Conservation (phyloP, 92 coral and sea anemone genomes). For the Paramuricea clavata region DNA sequence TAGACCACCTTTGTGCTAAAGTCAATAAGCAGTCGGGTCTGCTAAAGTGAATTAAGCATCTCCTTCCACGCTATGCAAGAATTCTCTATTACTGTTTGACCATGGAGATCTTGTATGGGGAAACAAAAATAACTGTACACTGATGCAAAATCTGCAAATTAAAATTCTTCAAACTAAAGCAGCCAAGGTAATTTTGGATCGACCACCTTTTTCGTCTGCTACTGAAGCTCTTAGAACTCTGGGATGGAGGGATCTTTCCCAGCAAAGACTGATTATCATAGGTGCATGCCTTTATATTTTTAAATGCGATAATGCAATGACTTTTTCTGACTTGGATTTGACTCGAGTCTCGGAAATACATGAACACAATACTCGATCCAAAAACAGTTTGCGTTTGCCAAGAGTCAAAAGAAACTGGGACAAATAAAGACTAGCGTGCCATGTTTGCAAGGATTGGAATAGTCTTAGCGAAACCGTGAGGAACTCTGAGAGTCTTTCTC, state of each 20-base stretch:
- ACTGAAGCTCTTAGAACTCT: not conserved
- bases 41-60: too few species aligned
- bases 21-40: too few species aligned
- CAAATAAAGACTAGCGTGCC: not conserved
- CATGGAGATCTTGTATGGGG: not conserved
- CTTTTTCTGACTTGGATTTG: not conserved
- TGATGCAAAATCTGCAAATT: not conserved
- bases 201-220: not conserved
- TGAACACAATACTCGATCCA: not conserved
- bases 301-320: not conserved
- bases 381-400: not conserved
- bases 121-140: not conserved
- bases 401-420: slow-evolving; percentile 3
- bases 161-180: too few species aligned
- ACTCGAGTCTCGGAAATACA: not conserved
- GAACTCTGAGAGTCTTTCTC: not conserved
- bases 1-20: too few species aligned
- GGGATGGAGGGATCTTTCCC: not conserved
- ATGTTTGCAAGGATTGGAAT: not conserved
- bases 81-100: not conserved
- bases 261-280: not conserved
- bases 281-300: slow-evolving; percentile 6
- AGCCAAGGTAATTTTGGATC: not conserved
- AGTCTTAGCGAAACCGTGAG: not conserved
- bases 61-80: too few species aligned